phyloP scores from a whole-genome alignment of 2,797 vertebrate species.

The Coregonus sp. region DNA sequence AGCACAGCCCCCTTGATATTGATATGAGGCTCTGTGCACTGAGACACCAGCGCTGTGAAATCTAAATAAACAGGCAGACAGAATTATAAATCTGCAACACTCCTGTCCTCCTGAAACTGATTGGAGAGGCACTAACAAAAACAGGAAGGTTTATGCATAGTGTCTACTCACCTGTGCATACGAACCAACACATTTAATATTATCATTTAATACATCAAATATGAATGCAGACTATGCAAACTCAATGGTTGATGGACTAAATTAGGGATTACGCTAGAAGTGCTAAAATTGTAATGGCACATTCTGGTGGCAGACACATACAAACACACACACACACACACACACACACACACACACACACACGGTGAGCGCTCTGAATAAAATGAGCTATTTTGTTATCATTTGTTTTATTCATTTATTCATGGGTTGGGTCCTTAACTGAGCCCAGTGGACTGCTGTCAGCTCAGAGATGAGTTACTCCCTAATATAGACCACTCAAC shows the following conservation, averaged over 20 bases:
- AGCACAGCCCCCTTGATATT: not conserved
- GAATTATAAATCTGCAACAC: not conserved
- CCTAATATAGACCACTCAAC: not conserved
- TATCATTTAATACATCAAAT: not conserved
- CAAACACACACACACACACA: slow-evolving; percentile 5
- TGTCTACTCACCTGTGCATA: not conserved
- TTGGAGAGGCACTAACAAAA: not conserved
- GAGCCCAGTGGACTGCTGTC: not conserved
- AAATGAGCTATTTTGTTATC: not conserved
- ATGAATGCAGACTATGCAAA: not conserved
- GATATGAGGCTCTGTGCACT: too few species aligned
- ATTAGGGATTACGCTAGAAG: not conserved
- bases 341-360: slow-evolving; percentile 6
- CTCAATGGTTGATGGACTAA: not conserved
- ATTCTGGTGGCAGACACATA: not conserved
- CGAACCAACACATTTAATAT: not conserved
- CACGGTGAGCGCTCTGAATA: not conserved
- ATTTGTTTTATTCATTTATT: slow-evolving; percentile 6
- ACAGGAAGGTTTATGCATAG: not conserved
- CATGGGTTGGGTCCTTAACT: not conserved
- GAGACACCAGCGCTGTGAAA: not conserved
- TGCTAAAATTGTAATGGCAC: not conserved
- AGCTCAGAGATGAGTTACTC: not conserved
- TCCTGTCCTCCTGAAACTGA: not conserved
- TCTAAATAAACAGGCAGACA: not conserved